A percentile compares a stretch with the other conserved stretches of the same genome.
These are phyloP conservation scores for Pentalonia nigronervosa DNA, from an alignment of 1,140 invertebrate genomes.

Conservation along the genomic window DNA sequence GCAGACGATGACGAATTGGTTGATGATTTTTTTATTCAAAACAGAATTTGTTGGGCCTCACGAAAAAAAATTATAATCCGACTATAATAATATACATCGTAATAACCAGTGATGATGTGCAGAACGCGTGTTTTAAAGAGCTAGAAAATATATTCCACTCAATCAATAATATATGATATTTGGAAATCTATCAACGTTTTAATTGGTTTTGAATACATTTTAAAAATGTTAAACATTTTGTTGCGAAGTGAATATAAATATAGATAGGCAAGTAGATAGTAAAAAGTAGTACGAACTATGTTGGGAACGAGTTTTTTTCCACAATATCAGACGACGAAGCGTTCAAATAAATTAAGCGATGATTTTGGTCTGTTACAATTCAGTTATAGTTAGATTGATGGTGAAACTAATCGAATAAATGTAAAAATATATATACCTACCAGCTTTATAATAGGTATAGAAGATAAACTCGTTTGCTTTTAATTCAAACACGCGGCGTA, in stretches of 20 bases:
- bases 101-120: not conserved
- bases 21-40: not conserved
- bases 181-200: not conserved
- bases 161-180: not conserved
- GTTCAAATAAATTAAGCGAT: not conserved
- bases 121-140: not conserved
- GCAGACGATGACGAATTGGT: not conserved
- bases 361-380: not conserved
- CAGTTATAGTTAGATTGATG: not conserved
- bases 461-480: conserved; percentile 12
- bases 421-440: not conserved
- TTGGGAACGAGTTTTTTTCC: not conserved
- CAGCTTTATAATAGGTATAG: not conserved
- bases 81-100: not conserved
- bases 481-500: not conserved
- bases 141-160: not conserved
- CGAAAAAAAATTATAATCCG: not conserved
- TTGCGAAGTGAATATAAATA: not conserved
- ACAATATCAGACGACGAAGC: not conserved
- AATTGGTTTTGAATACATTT: conserved; percentile 9
- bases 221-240: not conserved
- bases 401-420: not conserved
- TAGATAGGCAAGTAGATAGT: no score
- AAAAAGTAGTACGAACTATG: not conserved
- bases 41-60: not conserved